Percentiles rank a stretch among this genome's conserved stretches.
Conservation (phyloP, 2,797 vertebrate genomes). For the Fratercula arctica region DNA sequence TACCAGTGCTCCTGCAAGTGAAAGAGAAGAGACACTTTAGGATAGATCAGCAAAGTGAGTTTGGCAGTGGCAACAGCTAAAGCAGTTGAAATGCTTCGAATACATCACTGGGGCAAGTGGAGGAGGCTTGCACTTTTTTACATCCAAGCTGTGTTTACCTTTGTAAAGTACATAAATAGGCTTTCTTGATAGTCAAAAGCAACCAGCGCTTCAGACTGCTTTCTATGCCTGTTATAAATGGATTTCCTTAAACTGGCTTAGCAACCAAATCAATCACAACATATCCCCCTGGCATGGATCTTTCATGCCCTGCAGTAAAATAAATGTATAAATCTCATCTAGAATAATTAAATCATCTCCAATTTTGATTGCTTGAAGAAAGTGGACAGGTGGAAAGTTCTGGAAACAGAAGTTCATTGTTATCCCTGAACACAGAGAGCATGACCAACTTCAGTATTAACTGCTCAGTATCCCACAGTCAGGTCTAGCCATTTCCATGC, state of each 20-base stretch:
- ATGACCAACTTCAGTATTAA: neutral
- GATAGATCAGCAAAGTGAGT: neutral
- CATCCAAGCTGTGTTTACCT: neutral
- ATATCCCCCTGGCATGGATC: neutral
- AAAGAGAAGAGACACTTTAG: neutral
- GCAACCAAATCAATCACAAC: neutral
- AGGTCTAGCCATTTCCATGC: neutral
- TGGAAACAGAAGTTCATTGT: neutral
- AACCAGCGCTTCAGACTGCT: neutral
- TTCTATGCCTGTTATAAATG: neutral
- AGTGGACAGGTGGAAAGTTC: neutral
- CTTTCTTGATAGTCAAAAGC: neutral
- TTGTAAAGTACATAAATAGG: neutral
- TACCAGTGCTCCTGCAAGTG: neutral
- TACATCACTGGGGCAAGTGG: neutral
- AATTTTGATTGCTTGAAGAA: neutral
- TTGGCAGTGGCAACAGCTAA: neutral
- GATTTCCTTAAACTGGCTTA: neutral
- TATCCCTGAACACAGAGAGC: neutral
- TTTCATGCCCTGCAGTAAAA: neutral
- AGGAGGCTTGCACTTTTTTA: neutral
- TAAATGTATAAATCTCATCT: neutral
- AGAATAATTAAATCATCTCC: neutral
- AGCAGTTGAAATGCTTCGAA: neutral
- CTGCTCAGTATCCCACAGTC: neutral